Evolutionary conservation across 1,140 invertebrate genomes (phyloP).

Genomic region (Phortica variegata): DNA sequence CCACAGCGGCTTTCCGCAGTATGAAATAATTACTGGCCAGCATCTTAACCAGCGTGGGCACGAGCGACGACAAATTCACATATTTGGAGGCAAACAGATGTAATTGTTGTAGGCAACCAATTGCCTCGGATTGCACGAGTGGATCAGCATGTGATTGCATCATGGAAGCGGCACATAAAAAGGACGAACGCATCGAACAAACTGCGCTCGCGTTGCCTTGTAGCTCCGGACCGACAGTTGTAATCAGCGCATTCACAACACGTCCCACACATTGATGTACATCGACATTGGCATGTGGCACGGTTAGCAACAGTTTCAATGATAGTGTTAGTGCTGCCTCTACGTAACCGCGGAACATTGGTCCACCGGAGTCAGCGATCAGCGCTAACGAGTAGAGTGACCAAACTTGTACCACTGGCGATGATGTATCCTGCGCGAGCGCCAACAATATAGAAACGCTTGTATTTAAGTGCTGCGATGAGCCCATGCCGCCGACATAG

Average conservation of each 20-base stretch:
- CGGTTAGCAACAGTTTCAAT: conserved; percentile 84
- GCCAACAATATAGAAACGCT: conserved; percentile 92
- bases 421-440: conserved; percentile 83
- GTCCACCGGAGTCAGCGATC: conserved; percentile 96
- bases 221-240: conserved; percentile 96
- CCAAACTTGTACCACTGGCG: conserved; percentile 76
- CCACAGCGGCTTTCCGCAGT: conserved; percentile 88
- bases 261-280: conserved; percentile 95
- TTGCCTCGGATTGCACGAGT: conserved; percentile 92
- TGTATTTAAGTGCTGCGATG: conserved; percentile 88
- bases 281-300: conserved; percentile 87
- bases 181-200: conserved; percentile 73
- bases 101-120: conserved; percentile 93
- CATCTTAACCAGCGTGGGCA: conserved; percentile 89
- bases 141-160: conserved; percentile 90
- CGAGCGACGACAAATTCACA: conserved; percentile 88
- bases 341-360: conserved; percentile 97
- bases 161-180: conserved; percentile 86
- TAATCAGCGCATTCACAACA: conserved; percentile 89
- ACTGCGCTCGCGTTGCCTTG: conserved; percentile 76
- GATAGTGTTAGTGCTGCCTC: conserved; percentile 89
- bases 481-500: conserved; percentile 88
- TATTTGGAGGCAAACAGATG: conserved; percentile 96
- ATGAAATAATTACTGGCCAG: conserved; percentile 86
- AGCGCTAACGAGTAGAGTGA: conserved; percentile 91